Evolutionary conservation across 2,888 invertebrate genomes (phyloP).

Genomic region (Dicyrtomina minuta): DNA sequence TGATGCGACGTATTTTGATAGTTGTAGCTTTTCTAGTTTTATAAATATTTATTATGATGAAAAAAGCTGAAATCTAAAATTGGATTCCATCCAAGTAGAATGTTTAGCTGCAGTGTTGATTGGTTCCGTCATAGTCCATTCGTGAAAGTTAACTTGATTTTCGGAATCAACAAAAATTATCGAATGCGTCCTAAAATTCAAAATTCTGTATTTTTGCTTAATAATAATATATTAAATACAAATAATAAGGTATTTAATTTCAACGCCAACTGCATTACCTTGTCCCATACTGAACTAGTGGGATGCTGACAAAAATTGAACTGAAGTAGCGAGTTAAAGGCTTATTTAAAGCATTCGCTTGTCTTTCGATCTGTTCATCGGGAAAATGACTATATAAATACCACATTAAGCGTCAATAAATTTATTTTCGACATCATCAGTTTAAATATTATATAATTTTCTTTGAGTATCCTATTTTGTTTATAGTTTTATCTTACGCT

Average conservation of each 20-base stretch:
- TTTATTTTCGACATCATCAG: not conserved
- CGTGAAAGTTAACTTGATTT: conserved; percentile 66
- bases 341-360: conserved; percentile 25
- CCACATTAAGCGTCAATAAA: not conserved
- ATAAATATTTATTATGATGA: not conserved
- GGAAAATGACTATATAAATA: conserved; percentile 34
- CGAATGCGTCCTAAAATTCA: conserved; percentile 65
- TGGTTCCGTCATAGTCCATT: conserved; percentile 63
- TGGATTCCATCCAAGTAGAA: conserved; percentile 18
- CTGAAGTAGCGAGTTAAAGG: conserved; percentile 24
- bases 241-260: too few relatives aligned
- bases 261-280: conserved; percentile 24
- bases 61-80: conserved; percentile 14
- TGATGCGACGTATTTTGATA: too few relatives aligned
- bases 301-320: conserved; percentile 37
- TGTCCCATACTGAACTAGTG: conserved; percentile 41
- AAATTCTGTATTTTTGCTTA: too few relatives aligned
- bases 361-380: conserved; percentile 34
- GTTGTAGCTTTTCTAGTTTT: too few relatives aligned
- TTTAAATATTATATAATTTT: not conserved
- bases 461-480: not conserved
- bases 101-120: conserved; percentile 16
- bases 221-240: too few relatives aligned
- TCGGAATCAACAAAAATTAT: conserved; percentile 67
- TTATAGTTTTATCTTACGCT: conserved; percentile 28